A percentile compares a stretch with the other conserved stretches of the same genome.
phyloP scores from a whole-genome alignment of 2,888 invertebrate genomes.

The Slavum lentiscoides region DNA sequence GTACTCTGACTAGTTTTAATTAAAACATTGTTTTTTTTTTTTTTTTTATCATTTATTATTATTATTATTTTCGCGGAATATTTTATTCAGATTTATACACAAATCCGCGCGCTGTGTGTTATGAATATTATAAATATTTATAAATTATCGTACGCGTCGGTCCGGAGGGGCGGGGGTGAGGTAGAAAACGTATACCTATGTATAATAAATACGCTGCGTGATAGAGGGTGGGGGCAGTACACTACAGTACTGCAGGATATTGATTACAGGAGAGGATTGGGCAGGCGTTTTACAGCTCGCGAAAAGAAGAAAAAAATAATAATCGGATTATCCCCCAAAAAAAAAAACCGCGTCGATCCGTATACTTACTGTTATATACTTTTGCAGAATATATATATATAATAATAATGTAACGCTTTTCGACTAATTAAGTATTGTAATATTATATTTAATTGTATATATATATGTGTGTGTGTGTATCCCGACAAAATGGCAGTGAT shows the following conservation, averaged over 20 bases:
- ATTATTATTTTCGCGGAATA: constrained; percentile 32
- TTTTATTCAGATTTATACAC: constrained; percentile 52
- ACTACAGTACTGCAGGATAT: not conserved
- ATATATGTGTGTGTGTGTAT: no score
- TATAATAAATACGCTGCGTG: not conserved
- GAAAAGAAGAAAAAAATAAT: no score
- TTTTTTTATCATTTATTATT: constrained; percentile 1
- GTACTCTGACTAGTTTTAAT: constrained; percentile 51
- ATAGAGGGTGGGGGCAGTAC: not conserved
- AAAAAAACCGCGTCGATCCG: no score
- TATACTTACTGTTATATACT: not conserved
- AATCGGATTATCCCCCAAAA: no score
- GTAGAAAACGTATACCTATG: constrained; percentile 9
- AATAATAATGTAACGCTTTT: no score
- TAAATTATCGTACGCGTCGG: no score
- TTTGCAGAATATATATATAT: no score
- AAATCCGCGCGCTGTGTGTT: constrained; percentile 32
- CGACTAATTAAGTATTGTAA: no score
- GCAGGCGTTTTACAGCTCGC: constrained; percentile 7
- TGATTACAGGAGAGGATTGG: constrained; percentile 21
- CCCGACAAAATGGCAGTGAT: no score
- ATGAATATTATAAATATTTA: constrained; percentile 53
- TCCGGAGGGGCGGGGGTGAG: no score
- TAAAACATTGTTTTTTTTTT: constrained; percentile 51
- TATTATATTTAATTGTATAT: no score